Evolutionary conservation across 2,888 invertebrate genomes (phyloP).

Genomic region (Chrysodeixis includens): DNA sequence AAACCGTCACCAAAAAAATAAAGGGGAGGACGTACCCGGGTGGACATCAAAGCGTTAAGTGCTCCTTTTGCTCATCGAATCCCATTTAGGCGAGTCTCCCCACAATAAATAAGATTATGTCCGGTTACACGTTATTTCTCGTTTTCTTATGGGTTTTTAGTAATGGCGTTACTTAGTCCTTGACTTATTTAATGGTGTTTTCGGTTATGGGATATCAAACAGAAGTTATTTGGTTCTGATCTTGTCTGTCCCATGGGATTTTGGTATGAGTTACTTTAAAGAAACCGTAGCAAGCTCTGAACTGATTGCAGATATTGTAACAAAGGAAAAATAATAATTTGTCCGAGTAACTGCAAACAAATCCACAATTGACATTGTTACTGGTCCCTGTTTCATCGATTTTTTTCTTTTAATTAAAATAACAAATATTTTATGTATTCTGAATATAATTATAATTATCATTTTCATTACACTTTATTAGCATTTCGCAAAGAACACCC

Average conservation of each 20-base stretch:
- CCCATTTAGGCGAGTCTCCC: conserved; percentile 79
- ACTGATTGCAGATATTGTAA: too few species aligned
- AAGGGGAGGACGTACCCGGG: conserved; percentile 76
- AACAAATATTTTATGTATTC: too few species aligned
- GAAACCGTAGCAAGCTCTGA: neutral
- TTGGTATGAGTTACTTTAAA: neutral
- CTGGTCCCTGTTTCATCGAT: too few species aligned
- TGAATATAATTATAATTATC: too few species aligned
- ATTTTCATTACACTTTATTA: too few species aligned
- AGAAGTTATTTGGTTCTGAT: conserved; percentile 39
- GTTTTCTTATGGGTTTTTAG: conserved; percentile 68
- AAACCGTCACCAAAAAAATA: conserved; percentile 22
- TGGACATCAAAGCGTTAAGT: conserved; percentile 89
- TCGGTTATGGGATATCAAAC: conserved; percentile 49
- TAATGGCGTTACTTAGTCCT: conserved; percentile 58
- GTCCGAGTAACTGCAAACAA: too few species aligned
- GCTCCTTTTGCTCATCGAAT: conserved; percentile 82
- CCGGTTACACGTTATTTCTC: conserved; percentile 68
- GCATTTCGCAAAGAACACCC: too few species aligned
- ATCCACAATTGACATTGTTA: too few species aligned
- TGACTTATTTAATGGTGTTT: conserved; percentile 55
- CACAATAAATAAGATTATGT: conserved; percentile 87
- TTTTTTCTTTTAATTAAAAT: too few species aligned
- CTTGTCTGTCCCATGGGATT: conserved; percentile 30
- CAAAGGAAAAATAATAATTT: too few species aligned